phyloP scores from a whole-genome alignment of 2,888 invertebrate species.

The Ganaspis brasiliensis region DNA sequence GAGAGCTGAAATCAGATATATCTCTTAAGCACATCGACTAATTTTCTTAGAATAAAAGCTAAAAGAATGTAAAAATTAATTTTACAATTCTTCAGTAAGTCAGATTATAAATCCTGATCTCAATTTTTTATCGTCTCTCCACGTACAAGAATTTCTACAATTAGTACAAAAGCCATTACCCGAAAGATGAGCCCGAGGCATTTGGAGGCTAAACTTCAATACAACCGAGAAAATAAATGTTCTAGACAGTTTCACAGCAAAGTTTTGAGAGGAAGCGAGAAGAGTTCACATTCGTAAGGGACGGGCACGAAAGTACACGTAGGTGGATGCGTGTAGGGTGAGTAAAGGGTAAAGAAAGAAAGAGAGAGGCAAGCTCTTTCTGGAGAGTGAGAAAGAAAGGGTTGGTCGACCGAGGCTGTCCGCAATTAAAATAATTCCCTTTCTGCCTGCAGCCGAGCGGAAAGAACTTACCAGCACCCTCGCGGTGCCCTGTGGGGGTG shows the following conservation, averaged over 20 bases:
- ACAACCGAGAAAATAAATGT: slow-evolving; percentile 30
- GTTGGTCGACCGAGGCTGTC: slow-evolving; percentile 79
- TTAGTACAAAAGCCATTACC: slow-evolving; percentile 24
- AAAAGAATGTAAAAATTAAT: too few relatives aligned
- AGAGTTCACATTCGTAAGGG: slow-evolving; percentile 29
- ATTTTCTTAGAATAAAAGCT: too few relatives aligned
- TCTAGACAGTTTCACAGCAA: slow-evolving; percentile 8
- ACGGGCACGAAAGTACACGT: slow-evolving; percentile 37
- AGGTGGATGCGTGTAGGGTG: slow-evolving; percentile 30
- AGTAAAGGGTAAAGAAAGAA: slow-evolving; percentile 29
- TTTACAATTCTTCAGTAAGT: too few relatives aligned
- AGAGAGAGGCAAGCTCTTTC: slow-evolving; percentile 22
- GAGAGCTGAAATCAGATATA: too few relatives aligned
- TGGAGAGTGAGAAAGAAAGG: slow-evolving; percentile 63
- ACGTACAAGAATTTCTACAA: slow-evolving; percentile 4
- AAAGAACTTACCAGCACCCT: slow-evolving; percentile 80
- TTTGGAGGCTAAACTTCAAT: slow-evolving; percentile 40
- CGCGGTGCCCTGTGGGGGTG: slow-evolving; percentile 61
- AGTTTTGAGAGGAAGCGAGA: slow-evolving; percentile 33
- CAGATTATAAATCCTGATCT: not conserved
- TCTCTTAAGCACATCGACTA: too few relatives aligned
- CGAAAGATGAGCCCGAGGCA: slow-evolving; percentile 17
- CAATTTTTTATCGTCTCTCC: not conserved
- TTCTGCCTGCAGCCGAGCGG: slow-evolving; percentile 80
- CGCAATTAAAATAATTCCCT: slow-evolving; percentile 81